A percentile compares a stretch with the other conserved stretches of the same genome.
Evolutionary conservation across 2,888 invertebrate genomes (phyloP).

Genomic region (Tipula helvola): DNA sequence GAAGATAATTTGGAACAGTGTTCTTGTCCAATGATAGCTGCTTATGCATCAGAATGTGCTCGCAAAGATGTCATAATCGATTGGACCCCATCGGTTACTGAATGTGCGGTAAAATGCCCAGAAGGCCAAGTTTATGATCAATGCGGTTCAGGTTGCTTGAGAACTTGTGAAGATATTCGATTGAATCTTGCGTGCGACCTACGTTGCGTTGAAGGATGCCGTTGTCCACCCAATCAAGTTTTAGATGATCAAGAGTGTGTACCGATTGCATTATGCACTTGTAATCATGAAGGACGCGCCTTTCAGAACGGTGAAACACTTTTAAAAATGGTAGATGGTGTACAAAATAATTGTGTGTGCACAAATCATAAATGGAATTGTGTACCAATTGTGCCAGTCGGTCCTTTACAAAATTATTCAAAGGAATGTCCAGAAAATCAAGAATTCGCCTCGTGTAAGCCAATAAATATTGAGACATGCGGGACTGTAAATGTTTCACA

Average conservation of each 20-base stretch:
- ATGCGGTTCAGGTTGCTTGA: conserved; percentile 72
- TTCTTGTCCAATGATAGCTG: conserved; percentile 67
- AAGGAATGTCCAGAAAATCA: conserved; percentile 39
- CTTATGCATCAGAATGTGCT: conserved; percentile 73
- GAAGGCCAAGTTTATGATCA: conserved; percentile 69
- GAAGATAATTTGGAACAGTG: conserved; percentile 44
- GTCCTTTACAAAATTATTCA: background rate
- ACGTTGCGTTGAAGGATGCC: conserved; percentile 78
- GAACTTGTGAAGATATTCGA: conserved; percentile 53
- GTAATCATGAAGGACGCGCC: conserved; percentile 55
- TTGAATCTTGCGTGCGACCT: conserved; percentile 25
- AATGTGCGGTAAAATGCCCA: conserved; percentile 66
- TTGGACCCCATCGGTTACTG: conserved; percentile 64
- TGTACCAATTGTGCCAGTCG: background rate
- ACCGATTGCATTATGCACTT: conserved; percentile 62
- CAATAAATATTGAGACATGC: conserved; percentile 66
- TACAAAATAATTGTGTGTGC: background rate
- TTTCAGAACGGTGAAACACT: conserved; percentile 32
- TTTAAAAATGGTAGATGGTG: background rate
- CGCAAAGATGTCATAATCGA: conserved; percentile 54
- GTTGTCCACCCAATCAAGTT: conserved; percentile 67
- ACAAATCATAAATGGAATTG: background rate
- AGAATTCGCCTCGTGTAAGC: conserved; percentile 66
- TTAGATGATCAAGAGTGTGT: conserved; percentile 63
- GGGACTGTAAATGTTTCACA: conserved; percentile 64